Conservation (phyloP, 2,797 vertebrate species). For the Enteromius mattozi region DNA sequence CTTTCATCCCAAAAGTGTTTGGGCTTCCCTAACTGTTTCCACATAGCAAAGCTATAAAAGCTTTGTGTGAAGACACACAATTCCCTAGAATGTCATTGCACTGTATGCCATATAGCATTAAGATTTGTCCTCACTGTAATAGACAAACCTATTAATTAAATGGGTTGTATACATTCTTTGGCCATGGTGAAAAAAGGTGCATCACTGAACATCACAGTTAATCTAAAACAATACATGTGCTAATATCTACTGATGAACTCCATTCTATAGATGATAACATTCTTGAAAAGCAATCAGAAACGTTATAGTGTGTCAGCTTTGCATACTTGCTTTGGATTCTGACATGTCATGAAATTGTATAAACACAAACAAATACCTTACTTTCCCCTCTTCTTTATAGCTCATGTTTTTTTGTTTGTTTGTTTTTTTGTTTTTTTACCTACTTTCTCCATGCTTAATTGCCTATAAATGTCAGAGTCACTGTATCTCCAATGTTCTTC, state of each 20-base stretch:
- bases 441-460: slow-evolving; percentile 81
- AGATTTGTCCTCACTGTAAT: background rate
- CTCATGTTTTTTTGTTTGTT: background rate
- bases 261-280: background rate
- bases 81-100: background rate
- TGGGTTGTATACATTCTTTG: background rate
- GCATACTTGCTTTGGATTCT: background rate
- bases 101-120: background rate
- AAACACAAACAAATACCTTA: background rate
- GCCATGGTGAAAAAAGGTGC: background rate
- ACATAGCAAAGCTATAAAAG: background rate
- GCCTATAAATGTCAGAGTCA: slow-evolving; percentile 93
- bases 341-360: background rate
- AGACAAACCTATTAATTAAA: background rate
- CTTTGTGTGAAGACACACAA: background rate
- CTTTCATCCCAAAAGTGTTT: background rate
- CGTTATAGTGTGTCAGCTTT: background rate
- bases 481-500: slow-evolving; percentile 83
- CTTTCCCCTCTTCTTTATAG: background rate
- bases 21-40: background rate
- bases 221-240: background rate
- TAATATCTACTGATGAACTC: background rate
- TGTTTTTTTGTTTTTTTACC: background rate
- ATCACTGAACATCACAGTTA: background rate
- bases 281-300: background rate